phyloP scores from a whole-genome alignment of 92 coral and sea anemone genomes.

The Virgularia gustaviana region DNA sequence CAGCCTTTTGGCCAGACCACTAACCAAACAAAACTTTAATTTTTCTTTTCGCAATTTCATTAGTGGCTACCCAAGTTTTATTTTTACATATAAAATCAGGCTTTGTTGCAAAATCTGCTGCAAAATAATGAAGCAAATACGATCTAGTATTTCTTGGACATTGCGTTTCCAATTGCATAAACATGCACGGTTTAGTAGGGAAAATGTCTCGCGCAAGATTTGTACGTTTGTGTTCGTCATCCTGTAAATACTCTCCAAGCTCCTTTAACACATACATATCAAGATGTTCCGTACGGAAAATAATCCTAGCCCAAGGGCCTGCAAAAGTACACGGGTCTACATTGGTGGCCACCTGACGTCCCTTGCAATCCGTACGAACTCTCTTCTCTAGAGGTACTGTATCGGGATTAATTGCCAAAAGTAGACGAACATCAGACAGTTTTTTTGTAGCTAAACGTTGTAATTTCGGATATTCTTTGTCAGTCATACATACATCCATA shows the following conservation, averaged over 20 bases:
- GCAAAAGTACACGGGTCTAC: background rate
- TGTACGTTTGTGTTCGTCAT: background rate
- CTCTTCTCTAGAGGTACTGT: background rate
- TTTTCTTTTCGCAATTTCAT: background rate
- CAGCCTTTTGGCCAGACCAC: no score
- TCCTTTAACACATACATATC: background rate
- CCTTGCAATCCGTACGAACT: background rate
- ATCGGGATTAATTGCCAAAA: background rate
- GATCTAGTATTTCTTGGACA: conserved; percentile 5
- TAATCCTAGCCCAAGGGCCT: background rate
- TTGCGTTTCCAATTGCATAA: background rate
- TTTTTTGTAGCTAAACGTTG: background rate
- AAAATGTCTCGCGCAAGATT: background rate
- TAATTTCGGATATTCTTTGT: conserved; percentile 5
- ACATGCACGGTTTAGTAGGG: conserved; percentile 2
- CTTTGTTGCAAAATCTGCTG: background rate
- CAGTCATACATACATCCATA: conserved; percentile 19
- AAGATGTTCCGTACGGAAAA: background rate
- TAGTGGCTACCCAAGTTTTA: conserved; percentile 11
- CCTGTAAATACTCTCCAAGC: background rate
- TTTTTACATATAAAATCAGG: conserved; percentile 12
- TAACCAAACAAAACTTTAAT: conserved; percentile 1
- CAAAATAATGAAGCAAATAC: background rate
- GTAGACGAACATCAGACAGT: background rate
- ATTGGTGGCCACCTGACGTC: background rate